Base-by-base conservation (phyloP, 2,113 vertebrate species). In the Trochalopteron elliotii region DNA sequence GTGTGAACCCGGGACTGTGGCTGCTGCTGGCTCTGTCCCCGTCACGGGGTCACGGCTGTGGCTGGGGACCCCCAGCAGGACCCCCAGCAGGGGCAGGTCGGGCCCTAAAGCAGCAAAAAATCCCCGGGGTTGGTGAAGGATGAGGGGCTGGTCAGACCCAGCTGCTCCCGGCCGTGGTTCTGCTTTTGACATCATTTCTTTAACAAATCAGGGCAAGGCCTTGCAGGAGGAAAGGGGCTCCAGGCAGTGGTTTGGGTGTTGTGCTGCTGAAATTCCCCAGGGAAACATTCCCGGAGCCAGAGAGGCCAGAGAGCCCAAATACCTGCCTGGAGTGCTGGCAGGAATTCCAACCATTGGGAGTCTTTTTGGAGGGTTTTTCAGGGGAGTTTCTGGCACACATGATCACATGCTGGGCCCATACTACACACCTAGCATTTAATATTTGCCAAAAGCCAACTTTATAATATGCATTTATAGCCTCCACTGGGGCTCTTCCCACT, bases 121-220 rank as follows among this genome's bases (percentile, higher is more conserved):
- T 1, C 20, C 2, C 33, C 2, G 12, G 0, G 31, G 37, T 0
- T 6, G 61, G 20, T 2, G 7, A 16, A 10, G 2, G 69, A 2
- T 2, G 10, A 50, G 57, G 59, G 47, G 49, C 12, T 15, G 86
- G 9, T 2, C 28, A 28, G 68, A 33, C 14, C 23, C 23, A 8
- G 42, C 63, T 18, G 56, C 12, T 35, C 47, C 52, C 0, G 0
- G 0, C 28, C 3, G 37, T 1, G 31, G n/a, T 91, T 47, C 93
- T 4, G 39, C 60, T 89, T 81, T 70, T 7, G 31, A 5, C 78
- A 47, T 81, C 15, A 52, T 94, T 93, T 94, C 93, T 89, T 93
- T 94, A 96, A 94, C 93, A 93, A 96, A 96, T 93, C 93, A 75
- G 77, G 91, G 83, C 63, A 5, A 25, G 60, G 2, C 5, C 47